Conservation (phyloP, 2,797 vertebrate species). For the Oreochromis grahami region DNA sequence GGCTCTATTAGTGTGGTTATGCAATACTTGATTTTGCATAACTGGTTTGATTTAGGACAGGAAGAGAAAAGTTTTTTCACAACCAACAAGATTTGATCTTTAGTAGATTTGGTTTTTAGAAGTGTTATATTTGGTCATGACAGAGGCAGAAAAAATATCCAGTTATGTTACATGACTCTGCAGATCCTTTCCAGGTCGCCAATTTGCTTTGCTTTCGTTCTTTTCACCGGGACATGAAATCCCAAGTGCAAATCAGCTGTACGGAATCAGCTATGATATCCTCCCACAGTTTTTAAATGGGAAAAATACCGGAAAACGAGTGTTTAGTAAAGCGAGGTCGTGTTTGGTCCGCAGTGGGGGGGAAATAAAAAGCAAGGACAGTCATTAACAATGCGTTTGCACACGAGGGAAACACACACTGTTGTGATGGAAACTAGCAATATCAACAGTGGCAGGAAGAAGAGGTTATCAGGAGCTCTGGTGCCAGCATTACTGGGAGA, state of each 20-base stretch:
- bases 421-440: not conserved
- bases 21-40: not conserved
- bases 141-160: conserved; percentile 14
- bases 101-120: not conserved
- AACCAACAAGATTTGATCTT: not conserved
- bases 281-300: conserved; percentile 15
- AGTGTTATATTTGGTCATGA: not conserved
- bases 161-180: not conserved
- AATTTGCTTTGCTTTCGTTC: conserved; percentile 15
- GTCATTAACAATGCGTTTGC: not conserved
- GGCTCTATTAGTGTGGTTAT: not conserved
- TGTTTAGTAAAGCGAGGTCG: not conserved
- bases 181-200: conserved; percentile 23
- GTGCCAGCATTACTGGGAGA: not conserved
- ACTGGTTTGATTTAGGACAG: not conserved
- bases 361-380: not conserved
- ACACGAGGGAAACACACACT: not conserved
- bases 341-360: not conserved
- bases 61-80: not conserved
- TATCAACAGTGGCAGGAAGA: conserved; percentile 41
- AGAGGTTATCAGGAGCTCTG: conserved; percentile 19
- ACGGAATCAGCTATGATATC: conserved; percentile 28
- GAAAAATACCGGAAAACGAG: not conserved
- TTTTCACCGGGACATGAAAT: conserved; percentile 20
- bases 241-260: conserved; percentile 28